These are phyloP conservation scores for Terebella lapidaria DNA, from an alignment of 2,888 invertebrate species.

Conservation along the genomic window DNA sequence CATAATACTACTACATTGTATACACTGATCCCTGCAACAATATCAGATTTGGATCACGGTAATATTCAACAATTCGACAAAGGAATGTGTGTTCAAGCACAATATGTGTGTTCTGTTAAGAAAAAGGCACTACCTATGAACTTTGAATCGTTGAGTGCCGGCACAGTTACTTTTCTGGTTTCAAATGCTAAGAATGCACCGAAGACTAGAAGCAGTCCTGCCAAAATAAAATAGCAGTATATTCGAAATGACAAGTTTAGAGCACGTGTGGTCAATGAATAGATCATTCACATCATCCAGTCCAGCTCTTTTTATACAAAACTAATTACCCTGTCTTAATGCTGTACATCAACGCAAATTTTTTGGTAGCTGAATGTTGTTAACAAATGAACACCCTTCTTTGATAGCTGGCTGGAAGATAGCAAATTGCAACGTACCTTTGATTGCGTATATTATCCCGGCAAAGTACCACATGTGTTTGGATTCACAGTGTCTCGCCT, in stretches of 20 bases:
- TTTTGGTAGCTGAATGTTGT: no score
- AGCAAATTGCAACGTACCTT: no score
- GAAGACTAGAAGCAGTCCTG: slow-evolving; percentile 30
- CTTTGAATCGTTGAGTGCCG: slow-evolving; percentile 32
- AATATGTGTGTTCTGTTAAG: neutral
- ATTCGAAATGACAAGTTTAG: neutral
- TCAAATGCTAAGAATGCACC: slow-evolving; percentile 36
- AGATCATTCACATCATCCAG: no score
- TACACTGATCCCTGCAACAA: slow-evolving; percentile 23
- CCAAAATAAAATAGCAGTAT: neutral
- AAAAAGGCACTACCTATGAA: slow-evolving; percentile 24
- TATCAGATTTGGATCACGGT: neutral
- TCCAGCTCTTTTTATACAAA: no score
- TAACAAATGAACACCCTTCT: no score
- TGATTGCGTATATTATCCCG: slow-evolving; percentile 28
- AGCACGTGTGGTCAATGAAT: no score
- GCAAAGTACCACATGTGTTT: slow-evolving; percentile 30
- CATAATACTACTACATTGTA: slow-evolving; percentile 30
- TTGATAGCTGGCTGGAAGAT: no score
- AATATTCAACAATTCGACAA: neutral
- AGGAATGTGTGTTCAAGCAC: neutral
- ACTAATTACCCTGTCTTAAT: no score
- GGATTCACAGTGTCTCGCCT: slow-evolving; percentile 27
- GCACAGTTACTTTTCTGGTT: slow-evolving; percentile 33
- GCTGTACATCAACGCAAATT: neutral